Base-by-base conservation (phyloP, 2,797 vertebrate genomes). In the Synaphobranchus kaupii region DNA sequence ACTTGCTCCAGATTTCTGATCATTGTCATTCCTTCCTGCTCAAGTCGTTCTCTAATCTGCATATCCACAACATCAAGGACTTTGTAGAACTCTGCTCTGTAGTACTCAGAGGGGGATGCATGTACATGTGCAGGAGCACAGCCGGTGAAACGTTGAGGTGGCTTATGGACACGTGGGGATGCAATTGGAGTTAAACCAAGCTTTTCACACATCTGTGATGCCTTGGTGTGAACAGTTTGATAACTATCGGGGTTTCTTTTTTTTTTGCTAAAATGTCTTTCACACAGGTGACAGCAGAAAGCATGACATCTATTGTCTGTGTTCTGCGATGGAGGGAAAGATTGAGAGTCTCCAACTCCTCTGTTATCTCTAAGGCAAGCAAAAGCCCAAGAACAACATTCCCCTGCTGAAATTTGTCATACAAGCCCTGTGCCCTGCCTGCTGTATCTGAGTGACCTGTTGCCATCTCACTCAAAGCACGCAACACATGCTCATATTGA, bases 251-350 rank as follows among this genome's bases (percentile, higher is more conserved):
- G 25, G 73, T 88, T 85, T 0, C 66, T 88, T 88, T 85, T 80
- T 80, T 60, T n/a, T n/a, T n/a, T n/a, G 28, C 58, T 7, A 85
- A 17, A 44, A 50, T n/a, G 76, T 52, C 10, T 52, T 52, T 4
- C 10, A 52, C 50, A 52, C 87, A 50, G 10, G 83, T 8, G 48
- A 85, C 84, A 88, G 52, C 87, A 66, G 71, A 22, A 80, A 85
- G 84, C 87, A 85, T 88, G 25, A 54, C 56, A 34, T 63, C 54
- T 6, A 85, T 85, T 20, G 71, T 88, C 73, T 88, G 87, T 85
- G 83, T 85, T 44, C 44, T 22, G 50, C 56, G 58, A 13, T 88
- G 87, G 34, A 84, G 83, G 22, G 54, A 84, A 63, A 25, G 22
- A 86, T 81, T 81, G 52, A 81, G 73, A n/a, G n/a, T n/a, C n/a